Evolutionary conservation across 2,113 vertebrate species (phyloP).

Genomic region (Formicarius rufipectus): DNA sequence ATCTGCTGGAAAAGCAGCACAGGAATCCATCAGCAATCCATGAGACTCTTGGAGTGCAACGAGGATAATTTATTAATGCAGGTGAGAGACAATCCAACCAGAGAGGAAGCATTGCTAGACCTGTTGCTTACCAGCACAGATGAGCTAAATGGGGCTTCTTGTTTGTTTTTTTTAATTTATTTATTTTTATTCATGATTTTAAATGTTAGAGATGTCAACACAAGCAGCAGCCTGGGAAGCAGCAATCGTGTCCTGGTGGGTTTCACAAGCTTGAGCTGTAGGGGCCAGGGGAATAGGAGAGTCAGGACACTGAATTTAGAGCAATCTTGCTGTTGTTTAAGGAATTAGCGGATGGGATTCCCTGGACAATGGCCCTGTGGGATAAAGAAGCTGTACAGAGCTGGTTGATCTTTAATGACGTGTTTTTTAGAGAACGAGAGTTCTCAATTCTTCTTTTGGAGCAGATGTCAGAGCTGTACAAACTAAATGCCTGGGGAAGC

Average conservation of each 20-base stretch:
- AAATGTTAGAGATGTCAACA: background rate
- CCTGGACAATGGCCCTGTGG: background rate
- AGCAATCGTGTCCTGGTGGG: background rate
- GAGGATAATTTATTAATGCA: background rate
- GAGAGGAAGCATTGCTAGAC: no score
- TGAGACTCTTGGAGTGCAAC: background rate
- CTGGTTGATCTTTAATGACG: background rate
- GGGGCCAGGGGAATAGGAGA: background rate
- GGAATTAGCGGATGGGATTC: background rate
- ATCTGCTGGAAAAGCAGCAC: background rate
- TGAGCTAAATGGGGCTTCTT: background rate
- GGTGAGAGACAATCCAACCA: background rate
- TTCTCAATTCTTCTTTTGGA: background rate
- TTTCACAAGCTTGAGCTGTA: background rate
- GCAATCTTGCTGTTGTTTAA: background rate
- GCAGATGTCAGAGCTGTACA: background rate
- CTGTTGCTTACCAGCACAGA: background rate
- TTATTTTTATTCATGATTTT: background rate
- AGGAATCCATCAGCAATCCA: background rate
- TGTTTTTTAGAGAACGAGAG: background rate
- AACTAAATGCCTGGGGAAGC: background rate
- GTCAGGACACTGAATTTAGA: background rate
- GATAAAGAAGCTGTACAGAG: background rate
- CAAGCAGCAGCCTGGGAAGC: background rate
- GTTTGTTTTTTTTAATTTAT: fast-evolving